Evolutionary conservation across 2,888 invertebrate species (phyloP).

Genomic region (Pyrrhia umbra): DNA sequence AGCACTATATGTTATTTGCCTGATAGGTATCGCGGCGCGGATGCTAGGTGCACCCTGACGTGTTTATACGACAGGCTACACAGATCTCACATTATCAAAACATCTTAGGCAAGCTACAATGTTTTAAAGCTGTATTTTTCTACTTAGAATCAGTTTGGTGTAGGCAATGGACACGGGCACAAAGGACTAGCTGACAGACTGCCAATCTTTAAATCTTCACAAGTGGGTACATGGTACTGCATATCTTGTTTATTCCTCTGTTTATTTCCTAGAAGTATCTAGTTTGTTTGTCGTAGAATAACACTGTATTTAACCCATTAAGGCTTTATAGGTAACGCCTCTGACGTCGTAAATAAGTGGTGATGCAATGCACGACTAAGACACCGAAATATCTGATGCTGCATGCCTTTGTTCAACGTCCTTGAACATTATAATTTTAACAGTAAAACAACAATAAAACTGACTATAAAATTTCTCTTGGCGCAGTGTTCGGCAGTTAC

Average conservation of each 20-base stretch:
- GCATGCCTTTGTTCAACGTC: conserved; percentile 2
- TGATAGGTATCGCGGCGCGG: conserved; percentile 27
- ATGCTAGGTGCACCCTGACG: not conserved
- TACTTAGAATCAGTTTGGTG: too few relatives aligned
- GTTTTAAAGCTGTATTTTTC: too few relatives aligned
- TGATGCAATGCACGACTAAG: conserved; percentile 34
- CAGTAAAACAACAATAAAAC: not conserved
- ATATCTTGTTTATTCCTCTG: too few relatives aligned
- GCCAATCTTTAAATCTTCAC: too few relatives aligned
- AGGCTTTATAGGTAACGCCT: conserved; percentile 35
- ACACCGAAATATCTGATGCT: conserved; percentile 16
- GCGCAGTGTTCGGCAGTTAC: too few relatives aligned
- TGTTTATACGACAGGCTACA: conserved; percentile 8
- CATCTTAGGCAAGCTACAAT: not conserved
- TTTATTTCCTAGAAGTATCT: too few relatives aligned
- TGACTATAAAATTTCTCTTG: not conserved
- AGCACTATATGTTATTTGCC: conserved; percentile 37
- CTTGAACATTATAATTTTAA: conserved; percentile 7
- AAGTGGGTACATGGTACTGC: too few relatives aligned
- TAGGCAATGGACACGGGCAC: too few relatives aligned
- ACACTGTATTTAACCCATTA: conserved; percentile 29
- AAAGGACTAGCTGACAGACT: too few relatives aligned
- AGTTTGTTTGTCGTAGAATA: conserved; percentile 22
- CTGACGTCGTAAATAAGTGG: conserved; percentile 28
- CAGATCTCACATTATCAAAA: not conserved